A percentile compares a stretch with the other conserved stretches of the same genome.
phyloP scores from a whole-genome alignment of 37 sponge, comb jelly and placozoan species.

The Ianthella basta region DNA sequence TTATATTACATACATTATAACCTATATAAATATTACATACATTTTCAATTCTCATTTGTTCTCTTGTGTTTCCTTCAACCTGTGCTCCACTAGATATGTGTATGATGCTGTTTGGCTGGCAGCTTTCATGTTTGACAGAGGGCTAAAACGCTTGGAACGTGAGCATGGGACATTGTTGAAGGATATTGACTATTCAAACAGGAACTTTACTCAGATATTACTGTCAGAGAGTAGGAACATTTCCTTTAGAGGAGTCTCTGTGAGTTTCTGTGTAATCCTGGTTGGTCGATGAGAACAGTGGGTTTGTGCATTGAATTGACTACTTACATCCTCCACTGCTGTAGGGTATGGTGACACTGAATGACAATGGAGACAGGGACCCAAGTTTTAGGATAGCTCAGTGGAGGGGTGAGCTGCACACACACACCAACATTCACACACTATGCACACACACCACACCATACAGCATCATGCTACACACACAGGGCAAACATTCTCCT shows the following conservation, averaged over 20 bases:
- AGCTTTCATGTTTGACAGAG: constrained; percentile 45
- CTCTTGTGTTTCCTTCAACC: neutral
- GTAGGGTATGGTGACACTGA: neutral
- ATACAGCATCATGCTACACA: no score
- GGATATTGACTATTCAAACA: constrained; percentile 29
- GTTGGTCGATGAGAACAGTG: neutral
- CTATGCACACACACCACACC: no score
- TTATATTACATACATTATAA: no score
- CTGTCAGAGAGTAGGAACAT: neutral
- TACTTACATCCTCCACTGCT: neutral
- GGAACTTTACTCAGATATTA: constrained; percentile 27
- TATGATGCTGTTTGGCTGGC: constrained; percentile 66
- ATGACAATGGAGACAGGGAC: constrained; percentile 14
- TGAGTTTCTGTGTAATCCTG: constrained; percentile 25
- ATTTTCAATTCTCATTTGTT: neutral
- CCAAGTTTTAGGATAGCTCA: neutral
- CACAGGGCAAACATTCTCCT: no score
- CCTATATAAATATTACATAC: no score
- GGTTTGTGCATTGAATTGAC: neutral
- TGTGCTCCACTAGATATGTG: neutral
- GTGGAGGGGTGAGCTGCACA: neutral
- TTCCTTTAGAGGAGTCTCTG: constrained; percentile 53
- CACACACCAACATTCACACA: no score
- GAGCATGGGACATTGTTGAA: neutral
- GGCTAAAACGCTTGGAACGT: neutral